Evolutionary conservation across 1,140 invertebrate genomes (phyloP).

Genomic region (Leptopilina clavipes): DNA sequence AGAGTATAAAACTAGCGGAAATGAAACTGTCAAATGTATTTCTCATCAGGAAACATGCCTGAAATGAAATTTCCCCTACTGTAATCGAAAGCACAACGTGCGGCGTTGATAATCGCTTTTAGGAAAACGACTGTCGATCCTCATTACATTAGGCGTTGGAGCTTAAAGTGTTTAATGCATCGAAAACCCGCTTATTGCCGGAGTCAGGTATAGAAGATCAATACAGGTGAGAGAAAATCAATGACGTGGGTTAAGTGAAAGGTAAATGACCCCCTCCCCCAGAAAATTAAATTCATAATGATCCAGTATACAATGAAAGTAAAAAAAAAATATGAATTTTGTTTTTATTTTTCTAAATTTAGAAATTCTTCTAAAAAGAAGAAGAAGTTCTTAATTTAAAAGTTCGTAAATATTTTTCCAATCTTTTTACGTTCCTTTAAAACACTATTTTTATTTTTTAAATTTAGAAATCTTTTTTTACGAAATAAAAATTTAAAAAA

Average conservation of each 20-base stretch:
- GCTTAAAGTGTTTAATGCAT: slow-evolving; percentile 24
- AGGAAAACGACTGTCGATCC: slow-evolving; percentile 26
- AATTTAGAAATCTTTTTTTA: neutral
- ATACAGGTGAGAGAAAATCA: slow-evolving; percentile 13
- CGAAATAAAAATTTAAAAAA: neutral
- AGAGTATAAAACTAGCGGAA: neutral
- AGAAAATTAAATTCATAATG: neutral
- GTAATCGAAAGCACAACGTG: slow-evolving; percentile 13
- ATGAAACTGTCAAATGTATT: neutral
- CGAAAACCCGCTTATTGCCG: slow-evolving; percentile 25
- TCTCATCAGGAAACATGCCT: neutral
- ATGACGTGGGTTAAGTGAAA: neutral
- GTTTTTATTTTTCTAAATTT: no score
- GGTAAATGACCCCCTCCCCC: neutral
- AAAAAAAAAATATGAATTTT: no score
- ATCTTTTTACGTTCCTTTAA: neutral
- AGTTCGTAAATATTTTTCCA: no score
- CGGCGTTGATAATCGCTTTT: slow-evolving; percentile 2
- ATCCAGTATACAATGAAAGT: no score
- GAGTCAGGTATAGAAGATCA: slow-evolving; percentile 5
- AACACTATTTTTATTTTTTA: neutral
- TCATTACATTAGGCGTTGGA: slow-evolving; percentile 20
- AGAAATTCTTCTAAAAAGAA: no score
- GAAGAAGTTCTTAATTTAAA: no score
- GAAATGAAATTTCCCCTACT: neutral